phyloP scores from a whole-genome alignment of 2,888 invertebrate genomes.

The Ceratothoa steindachneri region DNA sequence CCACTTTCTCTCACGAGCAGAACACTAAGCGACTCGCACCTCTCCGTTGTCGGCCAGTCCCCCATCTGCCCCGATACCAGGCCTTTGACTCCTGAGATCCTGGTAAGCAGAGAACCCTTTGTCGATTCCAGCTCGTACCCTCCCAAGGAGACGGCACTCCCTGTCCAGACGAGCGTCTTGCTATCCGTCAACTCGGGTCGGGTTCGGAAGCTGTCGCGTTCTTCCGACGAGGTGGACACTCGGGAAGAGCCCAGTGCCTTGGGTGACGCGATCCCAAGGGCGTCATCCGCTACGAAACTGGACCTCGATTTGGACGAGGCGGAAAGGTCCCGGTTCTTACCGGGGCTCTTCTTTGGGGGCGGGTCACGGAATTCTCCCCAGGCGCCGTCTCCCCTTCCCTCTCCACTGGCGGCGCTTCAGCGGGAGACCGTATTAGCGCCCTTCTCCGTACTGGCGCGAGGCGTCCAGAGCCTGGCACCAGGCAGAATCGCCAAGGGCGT shows the following conservation, averaged over 20 bases:
- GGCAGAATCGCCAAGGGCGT: slow-evolving; percentile 46
- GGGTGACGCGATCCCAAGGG: slow-evolving; percentile 19
- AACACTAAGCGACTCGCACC: not conserved
- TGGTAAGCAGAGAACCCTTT: slow-evolving; percentile 28
- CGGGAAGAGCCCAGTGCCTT: slow-evolving; percentile 25
- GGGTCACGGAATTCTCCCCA: not conserved
- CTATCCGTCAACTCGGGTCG: slow-evolving; percentile 20
- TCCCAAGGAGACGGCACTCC: not conserved
- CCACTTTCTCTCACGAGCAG: no score
- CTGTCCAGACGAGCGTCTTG: slow-evolving; percentile 2
- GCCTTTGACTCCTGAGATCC: slow-evolving; percentile 42
- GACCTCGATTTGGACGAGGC: slow-evolving; percentile 28
- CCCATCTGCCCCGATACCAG: slow-evolving; percentile 4
- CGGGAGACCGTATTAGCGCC: slow-evolving; percentile 48
- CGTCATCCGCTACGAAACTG: slow-evolving; percentile 38
- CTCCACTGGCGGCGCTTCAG: slow-evolving; percentile 33
- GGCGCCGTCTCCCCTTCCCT: slow-evolving; percentile 18
- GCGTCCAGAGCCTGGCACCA: slow-evolving; percentile 50
- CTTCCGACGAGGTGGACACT: slow-evolving; percentile 44
- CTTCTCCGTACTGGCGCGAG: slow-evolving; percentile 50
- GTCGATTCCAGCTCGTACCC: not conserved
- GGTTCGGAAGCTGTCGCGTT: slow-evolving; percentile 42
- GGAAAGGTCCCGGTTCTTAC: not conserved
- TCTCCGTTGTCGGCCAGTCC: not conserved
- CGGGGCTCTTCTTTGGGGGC: not conserved